Percentiles rank a stretch among this genome's conserved stretches.
These are phyloP conservation scores for Xiphophorus birchmanni DNA, from an alignment of 2,797 vertebrate species.

Conservation along the genomic window DNA sequence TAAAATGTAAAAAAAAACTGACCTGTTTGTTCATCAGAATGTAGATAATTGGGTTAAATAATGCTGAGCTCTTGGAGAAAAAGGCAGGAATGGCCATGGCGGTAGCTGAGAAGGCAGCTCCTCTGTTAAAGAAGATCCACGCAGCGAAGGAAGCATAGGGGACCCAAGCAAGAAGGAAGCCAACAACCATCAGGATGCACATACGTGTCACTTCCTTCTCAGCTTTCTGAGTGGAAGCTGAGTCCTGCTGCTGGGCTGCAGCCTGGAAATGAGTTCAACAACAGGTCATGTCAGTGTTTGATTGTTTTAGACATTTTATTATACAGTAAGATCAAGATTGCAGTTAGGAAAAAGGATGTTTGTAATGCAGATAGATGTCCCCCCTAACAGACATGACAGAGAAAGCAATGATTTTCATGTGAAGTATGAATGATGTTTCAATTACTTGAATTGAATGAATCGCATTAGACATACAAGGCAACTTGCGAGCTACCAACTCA, in stretches of 20 bases:
- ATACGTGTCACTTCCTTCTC: slow-evolving; percentile 82
- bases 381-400: neutral
- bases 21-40: slow-evolving; percentile 83
- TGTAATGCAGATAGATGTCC: neutral
- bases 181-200: slow-evolving; percentile 80
- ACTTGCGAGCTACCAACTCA: neutral
- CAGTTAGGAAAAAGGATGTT: neutral
- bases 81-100: slow-evolving; percentile 78
- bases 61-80: slow-evolving; percentile 41
- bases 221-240: slow-evolving; percentile 87
- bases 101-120: slow-evolving; percentile 73
- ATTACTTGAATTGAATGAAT: neutral
- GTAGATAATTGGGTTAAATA: slow-evolving; percentile 53
- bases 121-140: slow-evolving; percentile 86
- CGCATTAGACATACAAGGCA: neutral
- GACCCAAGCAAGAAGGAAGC: slow-evolving; percentile 85
- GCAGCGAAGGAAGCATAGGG: slow-evolving; percentile 86
- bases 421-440: neutral
- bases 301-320: neutral
- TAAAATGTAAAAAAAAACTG: neutral
- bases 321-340: neutral
- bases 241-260: slow-evolving; percentile 87
- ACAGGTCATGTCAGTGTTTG: neutral
- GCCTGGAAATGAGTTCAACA: slow-evolving; percentile 68
- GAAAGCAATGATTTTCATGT: neutral